Percentiles rank a stretch among this genome's conserved stretches.
phyloP scores from a whole-genome alignment of 2,888 invertebrate species.

The Micropterix aruncella region DNA sequence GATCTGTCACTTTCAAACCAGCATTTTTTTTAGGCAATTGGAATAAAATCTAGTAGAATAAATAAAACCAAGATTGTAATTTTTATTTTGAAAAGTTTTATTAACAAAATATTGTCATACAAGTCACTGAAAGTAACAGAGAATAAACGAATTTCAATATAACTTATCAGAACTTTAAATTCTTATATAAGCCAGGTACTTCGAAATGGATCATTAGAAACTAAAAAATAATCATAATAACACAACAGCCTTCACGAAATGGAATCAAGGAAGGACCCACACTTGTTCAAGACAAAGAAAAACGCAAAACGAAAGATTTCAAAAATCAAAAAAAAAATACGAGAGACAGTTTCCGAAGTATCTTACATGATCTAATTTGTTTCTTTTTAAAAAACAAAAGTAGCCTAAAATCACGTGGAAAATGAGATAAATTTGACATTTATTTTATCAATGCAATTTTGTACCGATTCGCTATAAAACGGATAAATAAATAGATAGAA shows the following conservation, averaged over 20 bases:
- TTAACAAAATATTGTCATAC: constrained; percentile 43
- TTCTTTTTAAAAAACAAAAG: not conserved
- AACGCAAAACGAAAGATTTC: not conserved
- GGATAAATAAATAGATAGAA: too few species aligned
- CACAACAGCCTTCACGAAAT: not conserved
- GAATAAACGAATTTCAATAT: constrained; percentile 38
- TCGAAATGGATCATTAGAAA: constrained; percentile 9
- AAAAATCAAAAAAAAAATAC: not conserved
- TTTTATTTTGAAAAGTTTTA: constrained; percentile 18
- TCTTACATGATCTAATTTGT: not conserved
- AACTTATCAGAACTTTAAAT: constrained; percentile 27
- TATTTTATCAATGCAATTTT: too few species aligned
- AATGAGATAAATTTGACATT: not conserved
- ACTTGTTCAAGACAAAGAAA: not conserved
- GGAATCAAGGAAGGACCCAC: not conserved
- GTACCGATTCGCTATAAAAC: too few species aligned
- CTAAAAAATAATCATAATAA: too few species aligned
- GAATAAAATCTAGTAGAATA: too few species aligned
- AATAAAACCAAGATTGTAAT: too few species aligned
- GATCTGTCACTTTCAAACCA: too few species aligned
- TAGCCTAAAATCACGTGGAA: not conserved
- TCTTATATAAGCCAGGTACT: constrained; percentile 41
- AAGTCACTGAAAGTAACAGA: constrained; percentile 33
- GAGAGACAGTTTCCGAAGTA: not conserved
- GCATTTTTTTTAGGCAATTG: too few species aligned